Evolutionary conservation across 2,113 vertebrate species (phyloP), one percentile per base, ranked within the genome.

Genomic region (Python bivittatus): DNA sequence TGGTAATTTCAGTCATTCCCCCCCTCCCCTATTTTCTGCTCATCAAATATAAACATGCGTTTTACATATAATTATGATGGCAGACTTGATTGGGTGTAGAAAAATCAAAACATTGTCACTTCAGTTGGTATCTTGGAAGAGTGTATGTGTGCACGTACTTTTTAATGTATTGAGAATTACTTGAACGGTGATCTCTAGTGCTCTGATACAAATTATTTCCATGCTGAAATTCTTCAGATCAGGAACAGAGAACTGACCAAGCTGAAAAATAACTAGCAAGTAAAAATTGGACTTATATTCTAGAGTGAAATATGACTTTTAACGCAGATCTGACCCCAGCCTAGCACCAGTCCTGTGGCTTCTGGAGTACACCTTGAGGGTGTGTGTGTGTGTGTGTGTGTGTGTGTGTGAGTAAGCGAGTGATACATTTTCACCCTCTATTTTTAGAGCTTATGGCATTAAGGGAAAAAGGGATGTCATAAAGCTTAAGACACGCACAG

Each of bases 11-110:
- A 84, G 85, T n/a, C 92, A 93, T 90, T 54, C 93, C 85, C 94
- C 94, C 90, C 92, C 86, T 94, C 94, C 90, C 92, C 92, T 89
- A 92, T 96, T 96, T 94, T 92, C 91, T 90, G 89, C 89, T 93
- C 64, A 86, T 93, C 84, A 44, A 60, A 42, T 56, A 84, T 90
- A 6, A 1, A 6, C 85, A 96, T 12, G 84, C 25, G 0, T 83
- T 90, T 38, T 91, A 6, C 56, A 0, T 79, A 9, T 61, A 93
- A 93, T 96, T 93, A 94, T 86, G 54, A 33, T 29, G 60, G 6
- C 91, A 88, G 92, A 90, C 92, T 92, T 61, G 64, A 91, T 87
- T 90, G 33, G 84, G 13, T 23, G 33, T 54, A 68, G n/a, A 84
- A 33, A 42, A 85, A 84, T 54, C n/a, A 64, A 90, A 84, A 84